These are phyloP conservation scores for Vipera ursinii DNA, from an alignment of 2,797 vertebrate species.

Conservation along the genomic window DNA sequence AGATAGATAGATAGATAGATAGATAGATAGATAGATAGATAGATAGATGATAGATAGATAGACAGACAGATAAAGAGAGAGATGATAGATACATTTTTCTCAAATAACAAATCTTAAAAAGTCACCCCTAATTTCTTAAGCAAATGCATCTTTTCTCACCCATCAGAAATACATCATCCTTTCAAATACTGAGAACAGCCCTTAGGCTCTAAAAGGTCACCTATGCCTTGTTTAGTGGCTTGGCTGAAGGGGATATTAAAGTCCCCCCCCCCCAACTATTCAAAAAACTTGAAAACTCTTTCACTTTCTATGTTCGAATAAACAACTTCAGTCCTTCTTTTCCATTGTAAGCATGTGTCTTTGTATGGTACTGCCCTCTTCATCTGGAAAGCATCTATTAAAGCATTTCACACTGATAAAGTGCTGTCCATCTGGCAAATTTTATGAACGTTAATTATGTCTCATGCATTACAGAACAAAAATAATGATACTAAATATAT, in stretches of 20 bases:
- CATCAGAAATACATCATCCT: not conserved
- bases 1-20: too few species aligned
- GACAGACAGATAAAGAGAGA: not conserved
- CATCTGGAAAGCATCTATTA: slow-evolving; percentile 36
- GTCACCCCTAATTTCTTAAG: not conserved
- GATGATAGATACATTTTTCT: not conserved
- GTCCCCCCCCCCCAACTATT: not conserved
- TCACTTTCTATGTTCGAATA: not conserved
- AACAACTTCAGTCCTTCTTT: slow-evolving; percentile 9
- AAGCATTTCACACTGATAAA: slow-evolving; percentile 42
- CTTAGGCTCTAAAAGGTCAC: not conserved
- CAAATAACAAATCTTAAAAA: not conserved
- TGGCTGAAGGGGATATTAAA: not conserved
- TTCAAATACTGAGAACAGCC: not conserved
- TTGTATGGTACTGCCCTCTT: not conserved
- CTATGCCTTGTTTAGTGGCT: not conserved
- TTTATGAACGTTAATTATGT: slow-evolving; percentile 45
- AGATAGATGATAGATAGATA: not conserved
- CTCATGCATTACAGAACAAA: slow-evolving; percentile 35
- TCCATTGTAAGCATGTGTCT: not conserved
- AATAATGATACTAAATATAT: slow-evolving; percentile 49
- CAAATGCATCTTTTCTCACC: not conserved
- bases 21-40: too few species aligned
- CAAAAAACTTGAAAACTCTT: not conserved
- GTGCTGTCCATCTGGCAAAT: slow-evolving; percentile 38